These are phyloP conservation scores for Thymallus thymallus DNA, from an alignment of 2,113 vertebrate species.

Conservation along the genomic window DNA sequence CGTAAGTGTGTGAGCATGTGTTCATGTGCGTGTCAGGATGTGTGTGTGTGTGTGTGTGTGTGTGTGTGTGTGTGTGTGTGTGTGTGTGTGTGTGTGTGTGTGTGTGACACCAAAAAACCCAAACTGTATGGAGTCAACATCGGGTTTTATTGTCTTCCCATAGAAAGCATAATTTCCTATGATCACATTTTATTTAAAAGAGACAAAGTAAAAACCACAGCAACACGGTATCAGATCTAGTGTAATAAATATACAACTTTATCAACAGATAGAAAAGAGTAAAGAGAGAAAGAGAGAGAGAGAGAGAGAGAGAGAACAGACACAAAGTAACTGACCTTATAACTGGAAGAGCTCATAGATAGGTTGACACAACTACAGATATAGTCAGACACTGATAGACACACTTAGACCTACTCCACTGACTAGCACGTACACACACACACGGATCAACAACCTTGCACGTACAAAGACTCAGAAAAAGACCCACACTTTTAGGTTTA, in stretches of 20 bases:
- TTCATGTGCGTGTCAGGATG: no score
- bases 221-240: slow-evolving; percentile 40
- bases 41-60: no score
- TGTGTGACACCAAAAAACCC: not conserved
- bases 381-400: slow-evolving; percentile 30
- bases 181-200: slow-evolving; percentile 68
- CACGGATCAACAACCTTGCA: not conserved
- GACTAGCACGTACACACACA: slow-evolving; percentile 10
- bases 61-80: slow-evolving; percentile 1
- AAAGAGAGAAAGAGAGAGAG: no score
- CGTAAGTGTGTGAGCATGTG: slow-evolving; percentile 28
- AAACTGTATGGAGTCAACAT: slow-evolving; percentile 27
- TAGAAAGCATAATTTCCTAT: slow-evolving; percentile 50
- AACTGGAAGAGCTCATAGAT: slow-evolving; percentile 53
- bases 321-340: slow-evolving; percentile 53
- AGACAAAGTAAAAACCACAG: slow-evolving; percentile 63
- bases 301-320: slow-evolving; percentile 25
- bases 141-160: slow-evolving; percentile 69
- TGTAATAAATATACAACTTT: slow-evolving; percentile 70
- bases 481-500: slow-evolving; percentile 10
- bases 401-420: not conserved
- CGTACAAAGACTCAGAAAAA: slow-evolving; percentile 4
- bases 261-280: slow-evolving; percentile 42
- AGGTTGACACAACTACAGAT: slow-evolving; percentile 59
- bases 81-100: slow-evolving; percentile 4